These are phyloP conservation scores for Linyphia triangularis DNA, from an alignment of 2,888 invertebrate genomes.

Conservation along the genomic window DNA sequence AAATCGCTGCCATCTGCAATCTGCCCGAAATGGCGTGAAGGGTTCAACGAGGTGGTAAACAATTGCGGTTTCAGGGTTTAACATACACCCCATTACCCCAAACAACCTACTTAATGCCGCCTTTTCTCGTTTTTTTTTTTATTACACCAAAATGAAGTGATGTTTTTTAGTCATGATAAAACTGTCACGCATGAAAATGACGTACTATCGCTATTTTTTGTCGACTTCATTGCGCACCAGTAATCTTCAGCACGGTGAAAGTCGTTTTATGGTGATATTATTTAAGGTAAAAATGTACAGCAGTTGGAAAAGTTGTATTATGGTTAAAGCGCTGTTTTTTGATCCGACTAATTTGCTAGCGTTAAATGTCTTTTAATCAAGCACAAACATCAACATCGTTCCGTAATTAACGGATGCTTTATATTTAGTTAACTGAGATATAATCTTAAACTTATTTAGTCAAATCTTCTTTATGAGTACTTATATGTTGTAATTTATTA, in stretches of 20 bases:
- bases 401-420: too few relatives aligned
- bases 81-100: conserved; percentile 42
- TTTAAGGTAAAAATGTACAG: too few relatives aligned
- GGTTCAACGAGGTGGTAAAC: conserved; percentile 42
- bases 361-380: neutral
- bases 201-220: neutral
- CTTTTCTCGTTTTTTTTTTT: neutral
- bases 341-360: neutral
- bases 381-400: neutral
- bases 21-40: conserved; percentile 53
- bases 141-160: neutral
- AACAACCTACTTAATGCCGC: neutral
- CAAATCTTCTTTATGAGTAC: too few relatives aligned
- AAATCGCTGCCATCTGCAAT: conserved; percentile 48
- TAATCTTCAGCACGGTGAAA: neutral
- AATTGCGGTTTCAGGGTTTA: conserved; percentile 25
- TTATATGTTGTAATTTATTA: too few relatives aligned
- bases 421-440: too few relatives aligned
- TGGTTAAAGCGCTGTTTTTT: neutral
- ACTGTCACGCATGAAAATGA: neutral
- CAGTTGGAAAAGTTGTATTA: too few relatives aligned
- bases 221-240: neutral
- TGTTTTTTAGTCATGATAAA: neutral
- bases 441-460: too few relatives aligned
- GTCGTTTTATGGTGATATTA: neutral